Percentiles rank a stretch among this genome's conserved stretches.
Conservation (phyloP, 2,888 invertebrate species). For the Odontocerum albicorne region DNA sequence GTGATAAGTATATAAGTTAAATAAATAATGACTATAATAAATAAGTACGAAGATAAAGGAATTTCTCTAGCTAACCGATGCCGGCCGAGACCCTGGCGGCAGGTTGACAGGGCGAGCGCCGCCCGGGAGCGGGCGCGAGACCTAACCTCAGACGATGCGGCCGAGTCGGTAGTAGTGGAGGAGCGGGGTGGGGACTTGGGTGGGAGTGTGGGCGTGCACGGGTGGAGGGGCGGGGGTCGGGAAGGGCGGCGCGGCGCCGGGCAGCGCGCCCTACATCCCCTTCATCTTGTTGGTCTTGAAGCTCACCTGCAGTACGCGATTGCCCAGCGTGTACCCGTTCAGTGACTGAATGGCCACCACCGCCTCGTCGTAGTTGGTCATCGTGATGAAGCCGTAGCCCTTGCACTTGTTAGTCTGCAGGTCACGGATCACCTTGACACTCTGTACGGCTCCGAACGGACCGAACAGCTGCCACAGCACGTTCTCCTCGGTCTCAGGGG, state of each 20-base stretch:
- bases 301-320: conserved; percentile 89
- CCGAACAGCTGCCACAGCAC: conserved; percentile 96
- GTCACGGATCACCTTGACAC: conserved; percentile 91
- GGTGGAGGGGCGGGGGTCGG: conserved; percentile 1
- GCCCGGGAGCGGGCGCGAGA: neutral
- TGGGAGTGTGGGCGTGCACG: conserved; percentile 2
- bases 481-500: conserved; percentile 94
- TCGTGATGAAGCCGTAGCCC: conserved; percentile 93
- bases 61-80: conserved; percentile 25
- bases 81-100: conserved; percentile 14
- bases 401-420: conserved; percentile 92
- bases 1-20: conserved; percentile 24
- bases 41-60: conserved; percentile 20
- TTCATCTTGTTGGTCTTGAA: conserved; percentile 86
- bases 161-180: conserved; percentile 15
- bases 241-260: conserved; percentile 16
- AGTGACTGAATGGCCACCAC: conserved; percentile 89
- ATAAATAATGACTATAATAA: conserved; percentile 21
- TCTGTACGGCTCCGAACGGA: conserved; percentile 91
- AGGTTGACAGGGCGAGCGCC: neutral
- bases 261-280: conserved; percentile 61
- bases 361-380: conserved; percentile 95
- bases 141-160: conserved; percentile 13
- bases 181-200: conserved; percentile 7
- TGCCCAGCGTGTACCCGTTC: conserved; percentile 89